Conservation (phyloP, 2,888 invertebrate genomes). For the Liopterus haemorrhoidalis region DNA sequence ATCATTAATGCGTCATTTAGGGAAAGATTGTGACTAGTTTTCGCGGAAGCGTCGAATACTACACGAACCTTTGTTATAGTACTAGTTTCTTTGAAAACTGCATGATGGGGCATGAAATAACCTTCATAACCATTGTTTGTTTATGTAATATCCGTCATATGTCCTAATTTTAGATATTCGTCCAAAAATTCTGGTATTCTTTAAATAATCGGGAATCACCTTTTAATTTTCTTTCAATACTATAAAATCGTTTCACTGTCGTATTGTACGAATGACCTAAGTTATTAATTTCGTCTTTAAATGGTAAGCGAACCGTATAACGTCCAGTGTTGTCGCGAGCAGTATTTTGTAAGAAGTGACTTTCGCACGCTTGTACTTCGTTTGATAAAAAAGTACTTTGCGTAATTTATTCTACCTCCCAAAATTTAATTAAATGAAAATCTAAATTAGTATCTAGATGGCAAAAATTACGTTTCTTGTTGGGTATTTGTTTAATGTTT, state of each 20-base stretch:
- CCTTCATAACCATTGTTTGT: not conserved
- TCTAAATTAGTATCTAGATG: not conserved
- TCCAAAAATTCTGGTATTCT: slow-evolving; percentile 19
- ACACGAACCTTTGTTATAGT: too few relatives aligned
- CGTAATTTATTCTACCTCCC: slow-evolving; percentile 10
- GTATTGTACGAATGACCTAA: slow-evolving; percentile 23
- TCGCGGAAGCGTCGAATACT: too few relatives aligned
- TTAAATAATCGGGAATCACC: not conserved
- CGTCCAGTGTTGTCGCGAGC: too few relatives aligned
- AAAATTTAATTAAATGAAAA: slow-evolving; percentile 12
- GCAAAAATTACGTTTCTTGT: not conserved
- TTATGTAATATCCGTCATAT: too few relatives aligned
- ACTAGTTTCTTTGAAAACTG: slow-evolving; percentile 29
- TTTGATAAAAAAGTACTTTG: not conserved
- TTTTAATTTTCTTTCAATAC: too few relatives aligned
- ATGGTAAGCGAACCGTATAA: slow-evolving; percentile 8
- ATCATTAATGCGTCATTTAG: slow-evolving; percentile 18
- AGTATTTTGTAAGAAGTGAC: not conserved
- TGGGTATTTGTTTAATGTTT: too few relatives aligned
- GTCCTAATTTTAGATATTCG: slow-evolving; percentile 21
- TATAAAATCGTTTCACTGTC: too few relatives aligned
- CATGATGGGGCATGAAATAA: slow-evolving; percentile 33
- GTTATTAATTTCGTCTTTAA: slow-evolving; percentile 4
- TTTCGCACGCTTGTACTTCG: not conserved
- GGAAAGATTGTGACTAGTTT: too few relatives aligned